These are phyloP conservation scores for Tanytarsus gracilentus DNA, from an alignment of 2,888 invertebrate species.

Conservation along the genomic window DNA sequence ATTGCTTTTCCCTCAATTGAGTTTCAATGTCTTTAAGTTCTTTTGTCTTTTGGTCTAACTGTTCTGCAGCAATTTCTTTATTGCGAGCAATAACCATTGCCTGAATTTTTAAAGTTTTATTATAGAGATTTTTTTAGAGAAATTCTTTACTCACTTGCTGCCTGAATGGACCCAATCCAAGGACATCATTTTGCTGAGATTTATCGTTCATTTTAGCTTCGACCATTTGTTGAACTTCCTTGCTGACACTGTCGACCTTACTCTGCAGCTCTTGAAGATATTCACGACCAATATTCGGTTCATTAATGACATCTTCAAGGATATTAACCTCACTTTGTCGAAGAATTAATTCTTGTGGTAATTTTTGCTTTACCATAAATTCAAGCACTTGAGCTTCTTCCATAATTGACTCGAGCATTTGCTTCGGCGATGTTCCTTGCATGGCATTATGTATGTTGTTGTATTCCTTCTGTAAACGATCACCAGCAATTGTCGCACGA, in stretches of 20 bases:
- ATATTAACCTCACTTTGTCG: slow-evolving; percentile 59
- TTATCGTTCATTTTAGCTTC: slow-evolving; percentile 59
- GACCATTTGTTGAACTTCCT: slow-evolving; percentile 61
- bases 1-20: slow-evolving; percentile 50
- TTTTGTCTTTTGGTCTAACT: slow-evolving; percentile 56
- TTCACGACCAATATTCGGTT: slow-evolving; percentile 55
- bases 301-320: slow-evolving; percentile 56
- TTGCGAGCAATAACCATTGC: slow-evolving; percentile 70
- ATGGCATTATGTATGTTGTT: slow-evolving; percentile 31
- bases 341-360: slow-evolving; percentile 61
- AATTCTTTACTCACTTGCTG: too few species aligned
- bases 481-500: slow-evolving; percentile 30
- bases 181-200: slow-evolving; percentile 61
- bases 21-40: slow-evolving; percentile 53
- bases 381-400: slow-evolving; percentile 47
- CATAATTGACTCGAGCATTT: slow-evolving; percentile 31
- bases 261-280: slow-evolving; percentile 55
- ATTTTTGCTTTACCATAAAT: slow-evolving; percentile 67
- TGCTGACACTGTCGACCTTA: slow-evolving; percentile 50
- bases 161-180: slow-evolving; percentile 60
- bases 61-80: slow-evolving; percentile 64
- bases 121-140: too few species aligned
- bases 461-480: slow-evolving; percentile 32
- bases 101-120: too few species aligned
- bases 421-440: slow-evolving; percentile 31